Conservation (phyloP, 2,113 vertebrate species). For the Ammospiza nelsoni region DNA sequence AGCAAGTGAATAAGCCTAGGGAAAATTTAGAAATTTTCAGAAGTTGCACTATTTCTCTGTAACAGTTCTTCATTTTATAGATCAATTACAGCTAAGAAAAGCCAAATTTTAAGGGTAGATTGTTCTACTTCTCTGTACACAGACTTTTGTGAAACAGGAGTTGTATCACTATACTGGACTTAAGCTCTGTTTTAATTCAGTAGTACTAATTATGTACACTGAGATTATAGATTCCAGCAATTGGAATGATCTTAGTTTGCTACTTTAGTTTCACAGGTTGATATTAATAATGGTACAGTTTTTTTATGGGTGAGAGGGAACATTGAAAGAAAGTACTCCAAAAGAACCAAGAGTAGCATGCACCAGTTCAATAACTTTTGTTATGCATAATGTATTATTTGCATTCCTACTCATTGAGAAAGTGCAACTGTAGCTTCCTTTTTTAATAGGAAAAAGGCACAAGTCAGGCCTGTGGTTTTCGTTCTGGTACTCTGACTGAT, state of each 20-base stretch:
- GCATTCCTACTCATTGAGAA: constrained; percentile 30
- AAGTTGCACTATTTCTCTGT: neutral
- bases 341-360: constrained; percentile 28
- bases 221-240: constrained; percentile 26
- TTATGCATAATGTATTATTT: constrained; percentile 9
- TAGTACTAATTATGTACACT: neutral
- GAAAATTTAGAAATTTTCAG: neutral
- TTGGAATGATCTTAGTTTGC: constrained; percentile 39
- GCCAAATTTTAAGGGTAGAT: neutral
- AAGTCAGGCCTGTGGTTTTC: constrained; percentile 59
- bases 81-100: neutral
- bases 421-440: constrained; percentile 26
- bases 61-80: neutral
- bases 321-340: constrained; percentile 7
- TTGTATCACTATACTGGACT: neutral
- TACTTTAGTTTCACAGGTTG: neutral
- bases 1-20: neutral
- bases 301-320: constrained; percentile 11
- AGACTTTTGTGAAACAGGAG: neutral
- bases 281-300: constrained; percentile 23
- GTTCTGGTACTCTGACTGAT: constrained; percentile 57
- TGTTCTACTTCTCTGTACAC: neutral
- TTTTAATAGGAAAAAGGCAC: neutral
- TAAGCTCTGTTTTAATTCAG: constrained; percentile 32
- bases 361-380: constrained; percentile 21